These are phyloP conservation scores for Chamaetylas fuelleborni DNA, from an alignment of 2,113 vertebrate genomes.

Conservation along the genomic window DNA sequence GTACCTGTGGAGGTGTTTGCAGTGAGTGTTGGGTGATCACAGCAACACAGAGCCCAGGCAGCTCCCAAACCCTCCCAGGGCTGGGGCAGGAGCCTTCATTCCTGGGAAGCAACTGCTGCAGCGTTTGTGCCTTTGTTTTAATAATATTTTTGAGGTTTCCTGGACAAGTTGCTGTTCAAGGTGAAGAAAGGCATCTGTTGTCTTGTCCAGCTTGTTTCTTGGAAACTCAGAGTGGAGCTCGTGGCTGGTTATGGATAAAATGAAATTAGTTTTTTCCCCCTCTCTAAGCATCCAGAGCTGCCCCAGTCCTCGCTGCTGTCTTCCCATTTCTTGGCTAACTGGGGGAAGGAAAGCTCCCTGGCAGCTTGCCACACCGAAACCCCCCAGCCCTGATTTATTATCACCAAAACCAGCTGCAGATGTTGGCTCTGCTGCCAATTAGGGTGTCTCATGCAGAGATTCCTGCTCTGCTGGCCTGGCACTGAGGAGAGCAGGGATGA, in stretches of 20 bases:
- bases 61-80: background rate
- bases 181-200: accelerated
- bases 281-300: background rate
- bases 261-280: accelerated
- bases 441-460: slow-evolving; percentile 82
- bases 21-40: background rate
- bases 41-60: accelerated
- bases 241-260: background rate
- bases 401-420: slow-evolving; percentile 86
- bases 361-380: background rate
- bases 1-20: background rate
- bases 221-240: background rate
- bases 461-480: slow-evolving; percentile 50
- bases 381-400: slow-evolving; percentile 84
- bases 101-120: background rate
- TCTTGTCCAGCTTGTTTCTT: background rate
- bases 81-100: background rate
- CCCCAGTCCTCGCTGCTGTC: background rate
- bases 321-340: slow-evolving; percentile 4
- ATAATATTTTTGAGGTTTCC: background rate
- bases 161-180: background rate
- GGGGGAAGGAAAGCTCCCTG: slow-evolving; percentile 51
- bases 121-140: background rate
- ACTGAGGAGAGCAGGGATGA: background rate
- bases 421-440: slow-evolving; percentile 88